Percentiles rank a stretch among this genome's conserved stretches.
These are phyloP conservation scores for Apistogramma diplotaenia DNA, from an alignment of 2,113 vertebrate genomes.

Conservation along the genomic window DNA sequence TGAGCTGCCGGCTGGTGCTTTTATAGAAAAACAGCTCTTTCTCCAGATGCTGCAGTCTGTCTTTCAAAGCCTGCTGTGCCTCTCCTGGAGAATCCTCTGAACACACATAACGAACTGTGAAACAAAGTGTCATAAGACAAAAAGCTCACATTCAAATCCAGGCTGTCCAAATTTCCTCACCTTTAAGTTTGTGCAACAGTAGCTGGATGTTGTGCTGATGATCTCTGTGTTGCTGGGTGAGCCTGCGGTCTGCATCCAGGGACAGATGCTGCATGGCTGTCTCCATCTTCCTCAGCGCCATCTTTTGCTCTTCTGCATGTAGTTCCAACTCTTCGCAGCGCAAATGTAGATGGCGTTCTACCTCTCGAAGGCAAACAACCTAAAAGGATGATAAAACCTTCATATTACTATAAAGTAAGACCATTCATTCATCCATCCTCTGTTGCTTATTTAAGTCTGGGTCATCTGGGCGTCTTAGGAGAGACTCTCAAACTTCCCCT, in stretches of 20 bases:
- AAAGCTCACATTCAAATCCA: background rate
- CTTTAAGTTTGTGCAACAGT: slow-evolving; percentile 81
- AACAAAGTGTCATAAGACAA: background rate
- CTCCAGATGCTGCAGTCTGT: slow-evolving; percentile 85
- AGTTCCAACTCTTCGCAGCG: slow-evolving; percentile 82
- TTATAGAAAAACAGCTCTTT: slow-evolving; percentile 93
- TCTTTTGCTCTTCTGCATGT: slow-evolving; percentile 76
- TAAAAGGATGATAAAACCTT: slow-evolving; percentile 48
- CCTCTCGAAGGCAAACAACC: slow-evolving; percentile 84
- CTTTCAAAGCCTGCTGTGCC: slow-evolving; percentile 71
- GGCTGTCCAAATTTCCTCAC: slow-evolving; percentile 56
- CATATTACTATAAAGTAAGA: background rate
- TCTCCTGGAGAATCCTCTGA: slow-evolving; percentile 76
- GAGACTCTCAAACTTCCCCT: background rate
- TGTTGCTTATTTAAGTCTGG: background rate
- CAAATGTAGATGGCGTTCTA: slow-evolving; percentile 76
- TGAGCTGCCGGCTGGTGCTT: slow-evolving; percentile 86
- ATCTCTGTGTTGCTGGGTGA: slow-evolving; percentile 83
- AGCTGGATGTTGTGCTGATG: slow-evolving; percentile 84
- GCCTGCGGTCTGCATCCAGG: slow-evolving; percentile 81
- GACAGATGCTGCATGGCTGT: slow-evolving; percentile 78
- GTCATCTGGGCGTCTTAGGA: background rate
- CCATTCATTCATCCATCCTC: background rate
- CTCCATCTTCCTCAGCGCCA: slow-evolving; percentile 74
- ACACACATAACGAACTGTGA: background rate